Evolutionary conservation across 2,888 invertebrate genomes (phyloP).

Genomic region (Chloromyia formosa): DNA sequence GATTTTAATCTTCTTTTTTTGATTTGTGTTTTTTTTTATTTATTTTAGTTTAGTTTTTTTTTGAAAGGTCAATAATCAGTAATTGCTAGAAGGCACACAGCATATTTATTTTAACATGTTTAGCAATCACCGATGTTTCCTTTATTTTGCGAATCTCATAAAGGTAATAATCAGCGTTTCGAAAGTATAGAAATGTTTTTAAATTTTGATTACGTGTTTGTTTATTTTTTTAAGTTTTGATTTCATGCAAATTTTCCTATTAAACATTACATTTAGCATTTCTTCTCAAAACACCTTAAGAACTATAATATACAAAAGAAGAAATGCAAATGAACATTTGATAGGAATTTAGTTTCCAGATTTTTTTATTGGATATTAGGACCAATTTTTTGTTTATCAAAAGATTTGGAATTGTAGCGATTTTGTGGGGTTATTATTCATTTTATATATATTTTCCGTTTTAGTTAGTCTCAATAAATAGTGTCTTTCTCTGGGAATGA

Average conservation of each 20-base stretch:
- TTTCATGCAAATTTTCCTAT: neutral
- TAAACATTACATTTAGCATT: neutral
- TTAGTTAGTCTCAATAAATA: neutral
- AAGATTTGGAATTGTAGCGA: no score
- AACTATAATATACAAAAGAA: conserved; percentile 48
- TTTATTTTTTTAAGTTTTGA: conserved; percentile 40
- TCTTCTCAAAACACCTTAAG: conserved; percentile 42
- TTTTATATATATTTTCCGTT: neutral
- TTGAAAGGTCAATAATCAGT: conserved; percentile 63
- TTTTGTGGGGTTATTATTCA: neutral
- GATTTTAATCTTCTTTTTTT: no score
- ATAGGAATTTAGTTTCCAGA: conserved; percentile 1
- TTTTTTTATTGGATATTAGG: neutral
- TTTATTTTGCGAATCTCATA: conserved; percentile 40
- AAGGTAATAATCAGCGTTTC: conserved; percentile 38
- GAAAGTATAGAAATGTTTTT: conserved; percentile 53
- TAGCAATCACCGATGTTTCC: conserved; percentile 57
- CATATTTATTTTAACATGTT: conserved; percentile 70
- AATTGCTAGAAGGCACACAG: conserved; percentile 87
- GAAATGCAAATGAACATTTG: conserved; percentile 19
- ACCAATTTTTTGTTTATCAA: neutral
- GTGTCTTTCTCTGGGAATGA: no score
- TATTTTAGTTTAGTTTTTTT: conserved; percentile 1
- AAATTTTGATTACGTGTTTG: conserved; percentile 33
- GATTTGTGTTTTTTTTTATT: no score